Base-by-base conservation (phyloP, 2,113 vertebrate genomes). In the Tricholaema leucomelas region DNA sequence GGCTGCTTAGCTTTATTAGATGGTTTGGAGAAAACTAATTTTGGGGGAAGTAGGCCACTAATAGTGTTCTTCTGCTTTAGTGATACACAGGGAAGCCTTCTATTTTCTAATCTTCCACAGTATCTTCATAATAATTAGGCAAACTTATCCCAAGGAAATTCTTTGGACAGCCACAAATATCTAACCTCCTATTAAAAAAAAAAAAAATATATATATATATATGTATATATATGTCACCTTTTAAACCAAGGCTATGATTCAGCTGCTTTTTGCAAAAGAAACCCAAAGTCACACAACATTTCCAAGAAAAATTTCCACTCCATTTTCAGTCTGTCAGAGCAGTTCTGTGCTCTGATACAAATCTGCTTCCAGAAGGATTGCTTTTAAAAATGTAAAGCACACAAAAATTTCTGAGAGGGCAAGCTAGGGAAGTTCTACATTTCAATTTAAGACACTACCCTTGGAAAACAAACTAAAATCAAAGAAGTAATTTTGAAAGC, bases 1-100 rank as follows among this genome's bases (percentile, higher is more conserved):
- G 87, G 76, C 95, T 96, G 94, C 44, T 96, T 66, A 56, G 91
- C 87, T 97, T 97, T 97, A 95, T 95, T 96, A 95, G 93, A 96
- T 91, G 83, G 91, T 97, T 97, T 65, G 52, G 65, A 76, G 59
- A 92, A 95, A 94, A 87, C 81, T 96, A 95, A 95, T 97, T 95
- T 95, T 74, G 72, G 83, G 92, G 92, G 91, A 97, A 94, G 90
- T 87, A 91, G 87, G 85, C 63, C 92, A 92, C 84, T 93, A 92
- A 97, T 95, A 88, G 86, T 85, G 7, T 94, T 94, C 36, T 54
- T 74, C 91, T 94, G 82, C 74, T 96, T 84, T 70, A 91, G 71
- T 90, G 78, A 83, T 94, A 96, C 94, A 95, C 65, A 91, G 90
- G 72, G 66, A 91, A 95, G 60, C 54, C 72, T 91, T 55, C 44